A percentile compares a stretch with the other conserved stretches of the same genome.
phyloP scores from a whole-genome alignment of 2,888 invertebrate genomes.

The Chloromyia formosa region DNA sequence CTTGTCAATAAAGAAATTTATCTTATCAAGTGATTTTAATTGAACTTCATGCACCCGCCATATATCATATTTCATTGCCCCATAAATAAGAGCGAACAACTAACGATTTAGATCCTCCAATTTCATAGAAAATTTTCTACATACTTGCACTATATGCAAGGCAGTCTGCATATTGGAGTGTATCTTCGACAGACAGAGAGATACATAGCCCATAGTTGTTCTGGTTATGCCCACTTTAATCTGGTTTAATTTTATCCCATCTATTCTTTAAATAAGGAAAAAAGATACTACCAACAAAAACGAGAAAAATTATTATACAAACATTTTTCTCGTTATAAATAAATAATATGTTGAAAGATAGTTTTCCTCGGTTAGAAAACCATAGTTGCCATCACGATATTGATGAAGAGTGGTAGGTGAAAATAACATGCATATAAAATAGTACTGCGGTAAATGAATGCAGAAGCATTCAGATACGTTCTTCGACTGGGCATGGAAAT shows the following conservation, averaged over 20 bases:
- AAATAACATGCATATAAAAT: neutral
- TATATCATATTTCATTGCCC: constrained; percentile 28
- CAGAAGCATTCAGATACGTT: neutral
- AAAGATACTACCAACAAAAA: no score
- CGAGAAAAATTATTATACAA: constrained; percentile 5
- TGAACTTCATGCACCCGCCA: constrained; percentile 10
- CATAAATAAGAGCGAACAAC: constrained; percentile 27
- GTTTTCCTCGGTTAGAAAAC: constrained; percentile 9
- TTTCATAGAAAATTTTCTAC: neutral
- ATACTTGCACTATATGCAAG: neutral
- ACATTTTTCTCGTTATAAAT: constrained; percentile 50
- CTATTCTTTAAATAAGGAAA: neutral
- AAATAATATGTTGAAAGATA: constrained; percentile 47
- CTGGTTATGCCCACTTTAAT: constrained; percentile 32
- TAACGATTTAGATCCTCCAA: constrained; percentile 14
- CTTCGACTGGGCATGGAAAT: neutral
- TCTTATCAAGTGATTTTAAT: constrained; percentile 34
- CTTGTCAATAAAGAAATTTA: constrained; percentile 29
- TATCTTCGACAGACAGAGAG: neutral
- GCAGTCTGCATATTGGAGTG: no score
- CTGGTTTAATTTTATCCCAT: constrained; percentile 27
- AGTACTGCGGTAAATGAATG: neutral
- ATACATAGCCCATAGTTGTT: neutral
- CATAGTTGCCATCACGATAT: neutral
- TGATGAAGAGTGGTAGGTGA: neutral